phyloP scores from a whole-genome alignment of 2,113 vertebrate species.

The Podarcis muralis region DNA sequence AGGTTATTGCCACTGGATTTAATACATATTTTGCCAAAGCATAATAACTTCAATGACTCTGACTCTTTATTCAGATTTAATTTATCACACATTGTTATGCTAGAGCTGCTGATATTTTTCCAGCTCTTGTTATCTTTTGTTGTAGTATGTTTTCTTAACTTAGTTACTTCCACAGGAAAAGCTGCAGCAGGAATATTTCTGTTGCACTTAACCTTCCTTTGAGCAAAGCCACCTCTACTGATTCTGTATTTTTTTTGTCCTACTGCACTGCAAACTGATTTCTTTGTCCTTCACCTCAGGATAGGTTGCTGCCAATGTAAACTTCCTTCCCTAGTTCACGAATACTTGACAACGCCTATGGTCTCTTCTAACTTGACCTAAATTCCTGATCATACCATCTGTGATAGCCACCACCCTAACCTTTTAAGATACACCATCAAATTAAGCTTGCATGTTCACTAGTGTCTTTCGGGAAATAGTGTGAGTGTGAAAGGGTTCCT shows the following conservation, averaged over 20 bases:
- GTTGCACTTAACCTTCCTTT: not conserved
- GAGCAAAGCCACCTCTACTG: not conserved
- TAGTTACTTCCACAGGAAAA: constrained; percentile 11
- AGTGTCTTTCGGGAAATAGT: not conserved
- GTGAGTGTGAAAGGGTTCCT: not conserved
- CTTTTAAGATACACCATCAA: not conserved
- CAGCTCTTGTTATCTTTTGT: not conserved
- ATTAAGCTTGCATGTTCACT: not conserved
- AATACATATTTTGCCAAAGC: constrained; percentile 22
- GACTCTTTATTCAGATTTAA: not conserved
- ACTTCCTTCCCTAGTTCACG: not conserved
- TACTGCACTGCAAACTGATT: constrained; percentile 2
- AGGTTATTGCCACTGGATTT: not conserved
- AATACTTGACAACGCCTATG: not conserved
- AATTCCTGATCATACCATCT: not conserved
- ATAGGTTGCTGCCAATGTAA: constrained; percentile 28
- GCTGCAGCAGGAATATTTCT: constrained; percentile 6
- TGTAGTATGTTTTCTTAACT: not conserved
- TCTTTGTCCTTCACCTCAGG: not conserved
- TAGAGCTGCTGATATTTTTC: not conserved
- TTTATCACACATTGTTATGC: not conserved
- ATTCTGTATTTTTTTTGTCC: not conserved
- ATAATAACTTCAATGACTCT: not conserved
- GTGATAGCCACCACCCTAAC: not conserved
- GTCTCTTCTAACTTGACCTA: not conserved